phyloP scores from a whole-genome alignment of 2,113 vertebrate genomes.

The Zosterops japonicus region DNA sequence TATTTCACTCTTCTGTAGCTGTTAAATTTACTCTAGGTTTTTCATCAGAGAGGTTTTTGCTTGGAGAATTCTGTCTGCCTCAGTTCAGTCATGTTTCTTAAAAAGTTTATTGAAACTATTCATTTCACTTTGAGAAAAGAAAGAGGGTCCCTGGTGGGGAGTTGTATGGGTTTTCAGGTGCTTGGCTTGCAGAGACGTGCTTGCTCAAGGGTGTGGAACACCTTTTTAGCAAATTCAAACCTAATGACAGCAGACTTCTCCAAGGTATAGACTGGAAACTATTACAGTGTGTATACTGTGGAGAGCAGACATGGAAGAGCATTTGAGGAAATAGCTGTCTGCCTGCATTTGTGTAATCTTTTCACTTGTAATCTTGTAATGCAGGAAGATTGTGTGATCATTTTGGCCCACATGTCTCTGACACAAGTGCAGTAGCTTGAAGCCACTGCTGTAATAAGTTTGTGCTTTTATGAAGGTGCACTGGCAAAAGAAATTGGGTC shows the following conservation, averaged over 20 bases:
- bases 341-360: not conserved
- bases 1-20: not conserved
- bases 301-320: not conserved
- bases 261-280: not conserved
- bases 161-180: not conserved
- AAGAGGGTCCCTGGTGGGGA: not conserved
- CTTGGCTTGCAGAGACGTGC: fast-evolving
- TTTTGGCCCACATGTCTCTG: not conserved
- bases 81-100: not conserved
- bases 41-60: not conserved
- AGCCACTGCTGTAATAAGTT: fast-evolving
- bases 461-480: not conserved
- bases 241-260: not conserved
- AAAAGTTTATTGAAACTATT: not conserved
- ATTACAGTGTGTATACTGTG: fast-evolving
- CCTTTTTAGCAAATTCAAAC: not conserved
- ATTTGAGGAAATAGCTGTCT: not conserved
- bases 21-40: not conserved
- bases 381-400: not conserved
- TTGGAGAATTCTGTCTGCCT: not conserved
- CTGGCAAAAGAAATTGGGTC: not conserved
- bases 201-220: not conserved
- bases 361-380: too few species aligned
- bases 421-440: fast-evolving
- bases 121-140: not conserved